A percentile compares a stretch with the other conserved stretches of the same genome.
Conservation (phyloP, 2,113 vertebrate species). For the Oxyruncus cristatus region DNA sequence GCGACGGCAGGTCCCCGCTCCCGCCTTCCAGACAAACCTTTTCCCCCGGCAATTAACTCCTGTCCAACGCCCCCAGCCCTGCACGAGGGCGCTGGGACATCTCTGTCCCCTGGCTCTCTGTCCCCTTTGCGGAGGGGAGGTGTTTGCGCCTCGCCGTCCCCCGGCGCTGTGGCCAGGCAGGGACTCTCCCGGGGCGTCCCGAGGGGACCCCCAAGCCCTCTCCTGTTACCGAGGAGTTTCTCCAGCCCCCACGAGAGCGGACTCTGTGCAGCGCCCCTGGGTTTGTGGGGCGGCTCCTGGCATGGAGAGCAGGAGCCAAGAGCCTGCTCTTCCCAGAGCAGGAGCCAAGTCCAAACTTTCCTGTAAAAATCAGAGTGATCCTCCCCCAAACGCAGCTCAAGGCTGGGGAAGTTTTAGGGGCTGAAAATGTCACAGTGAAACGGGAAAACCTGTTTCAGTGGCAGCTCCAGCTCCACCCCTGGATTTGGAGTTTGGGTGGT, state of each 20-base stretch:
- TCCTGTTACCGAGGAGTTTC: neutral
- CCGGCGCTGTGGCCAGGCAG: rapidly evolving
- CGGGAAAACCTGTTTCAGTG: rapidly evolving
- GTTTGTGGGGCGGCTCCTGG: neutral
- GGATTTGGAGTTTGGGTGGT: neutral
- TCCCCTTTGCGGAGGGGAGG: neutral
- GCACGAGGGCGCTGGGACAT: rapidly evolving
- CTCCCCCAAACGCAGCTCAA: neutral
- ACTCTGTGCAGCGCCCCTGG: rapidly evolving
- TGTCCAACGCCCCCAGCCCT: rapidly evolving
- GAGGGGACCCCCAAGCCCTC: rapidly evolving
- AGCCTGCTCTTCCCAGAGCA: too few relatives aligned
- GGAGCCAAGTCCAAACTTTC: neutral
- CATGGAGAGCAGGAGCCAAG: rapidly evolving
- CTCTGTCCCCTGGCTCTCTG: neutral
- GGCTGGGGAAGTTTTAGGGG: neutral
- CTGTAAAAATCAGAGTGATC: too few relatives aligned
- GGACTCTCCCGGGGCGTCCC: neutral
- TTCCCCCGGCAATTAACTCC: rapidly evolving
- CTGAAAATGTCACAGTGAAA: neutral
- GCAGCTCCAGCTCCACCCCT: neutral
- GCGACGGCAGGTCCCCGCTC: rapidly evolving
- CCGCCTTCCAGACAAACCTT: rapidly evolving
- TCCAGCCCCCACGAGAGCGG: neutral
- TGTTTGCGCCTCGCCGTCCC: neutral